Evolutionary conservation across 35 echinoderm and acorn worm genomes (phyloP).

Genomic region (Chiridota heheva): DNA sequence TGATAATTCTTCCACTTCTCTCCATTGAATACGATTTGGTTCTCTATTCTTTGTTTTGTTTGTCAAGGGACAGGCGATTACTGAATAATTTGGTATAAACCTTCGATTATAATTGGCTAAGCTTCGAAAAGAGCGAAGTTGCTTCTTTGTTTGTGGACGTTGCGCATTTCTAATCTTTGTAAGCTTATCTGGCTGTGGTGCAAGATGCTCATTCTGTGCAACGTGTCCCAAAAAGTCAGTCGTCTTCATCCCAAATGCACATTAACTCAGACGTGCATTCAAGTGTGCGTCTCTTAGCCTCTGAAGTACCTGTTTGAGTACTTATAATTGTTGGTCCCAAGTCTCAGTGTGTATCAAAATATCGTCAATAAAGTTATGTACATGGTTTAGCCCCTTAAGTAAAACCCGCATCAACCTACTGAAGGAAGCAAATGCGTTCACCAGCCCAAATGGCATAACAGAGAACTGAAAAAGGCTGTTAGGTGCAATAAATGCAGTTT

Average conservation of each 20-base stretch:
- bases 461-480: slow-evolving; percentile 40
- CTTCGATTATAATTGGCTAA: slow-evolving; percentile 41
- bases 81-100: slow-evolving; percentile 56
- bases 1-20: slow-evolving; percentile 25
- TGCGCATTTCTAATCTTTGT: slow-evolving; percentile 40
- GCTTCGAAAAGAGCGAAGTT: slow-evolving; percentile 50
- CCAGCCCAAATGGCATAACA: slow-evolving; percentile 55
- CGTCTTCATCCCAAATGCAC: neutral
- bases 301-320: neutral
- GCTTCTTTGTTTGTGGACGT: slow-evolving; percentile 29
- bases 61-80: slow-evolving; percentile 55
- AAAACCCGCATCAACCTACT: slow-evolving; percentile 52
- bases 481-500: slow-evolving; percentile 37
- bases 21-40: slow-evolving; percentile 49
- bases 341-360: slow-evolving; percentile 44
- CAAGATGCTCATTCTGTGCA: slow-evolving; percentile 1
- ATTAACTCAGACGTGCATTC: neutral
- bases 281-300: slow-evolving; percentile 38
- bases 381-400: slow-evolving; percentile 15
- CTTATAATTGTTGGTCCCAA: slow-evolving; percentile 33
- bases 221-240: slow-evolving; percentile 69
- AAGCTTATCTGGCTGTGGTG: slow-evolving; percentile 48
- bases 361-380: slow-evolving; percentile 54
- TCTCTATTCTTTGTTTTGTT: slow-evolving; percentile 54
- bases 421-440: slow-evolving; percentile 53